phyloP scores from a whole-genome alignment of 2,888 invertebrate genomes.

The Apoderus coryli region DNA sequence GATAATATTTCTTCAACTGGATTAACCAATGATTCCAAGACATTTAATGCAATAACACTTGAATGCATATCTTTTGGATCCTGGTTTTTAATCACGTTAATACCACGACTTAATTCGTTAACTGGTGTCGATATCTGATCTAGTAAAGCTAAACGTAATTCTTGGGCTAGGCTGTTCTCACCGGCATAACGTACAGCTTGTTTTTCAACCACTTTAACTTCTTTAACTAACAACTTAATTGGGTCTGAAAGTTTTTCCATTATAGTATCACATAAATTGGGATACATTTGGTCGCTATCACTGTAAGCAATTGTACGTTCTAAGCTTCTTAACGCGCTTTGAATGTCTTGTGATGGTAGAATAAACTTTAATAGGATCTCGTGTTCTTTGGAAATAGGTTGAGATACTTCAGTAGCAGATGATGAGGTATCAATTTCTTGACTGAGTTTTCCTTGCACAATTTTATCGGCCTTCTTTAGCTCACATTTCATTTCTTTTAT shows the following conservation, averaged over 20 bases:
- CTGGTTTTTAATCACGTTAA: conserved; percentile 35
- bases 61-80: conserved; percentile 21
- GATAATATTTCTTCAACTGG: conserved; percentile 27
- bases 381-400: conserved; percentile 19
- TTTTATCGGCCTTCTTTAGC: conserved; percentile 27
- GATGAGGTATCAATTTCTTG: conserved; percentile 13
- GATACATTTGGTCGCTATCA: conserved; percentile 21
- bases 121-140: conserved; percentile 49
- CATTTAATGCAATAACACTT: conserved; percentile 19
- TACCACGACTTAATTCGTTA: conserved; percentile 44
- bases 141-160: conserved; percentile 40
- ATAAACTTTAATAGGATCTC: conserved; percentile 18
- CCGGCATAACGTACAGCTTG: conserved; percentile 26
- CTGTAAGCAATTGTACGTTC: conserved; percentile 20
- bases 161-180: conserved; percentile 27
- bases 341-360: conserved; percentile 32
- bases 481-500: conserved; percentile 43
- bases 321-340: conserved; percentile 28
- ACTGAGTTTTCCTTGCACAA: conserved; percentile 21
- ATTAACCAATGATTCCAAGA: conserved; percentile 25
- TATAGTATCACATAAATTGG: conserved; percentile 21
- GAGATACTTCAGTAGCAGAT: conserved; percentile 23
- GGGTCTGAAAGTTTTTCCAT: conserved; percentile 25
- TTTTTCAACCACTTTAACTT: conserved; percentile 26
- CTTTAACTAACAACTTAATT: conserved; percentile 24